phyloP scores from a whole-genome alignment of 1,140 invertebrate species.

The Drosophila watanabei region DNA sequence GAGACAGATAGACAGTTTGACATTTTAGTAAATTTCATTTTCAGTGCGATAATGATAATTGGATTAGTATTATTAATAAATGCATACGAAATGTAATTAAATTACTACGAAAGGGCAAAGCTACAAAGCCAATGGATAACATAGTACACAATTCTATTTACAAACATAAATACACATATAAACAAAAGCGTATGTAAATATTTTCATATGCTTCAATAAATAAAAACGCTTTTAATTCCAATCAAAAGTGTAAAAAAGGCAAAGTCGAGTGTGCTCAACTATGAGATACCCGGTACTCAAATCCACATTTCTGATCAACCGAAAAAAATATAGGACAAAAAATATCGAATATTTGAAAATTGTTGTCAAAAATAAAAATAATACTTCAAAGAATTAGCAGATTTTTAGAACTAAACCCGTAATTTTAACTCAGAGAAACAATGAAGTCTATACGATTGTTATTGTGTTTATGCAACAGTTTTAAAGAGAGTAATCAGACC shows the following conservation, averaged over 20 bases:
- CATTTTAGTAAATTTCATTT: constrained; percentile 26
- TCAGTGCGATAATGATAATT: neutral
- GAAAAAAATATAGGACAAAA: neutral
- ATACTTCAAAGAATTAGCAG: neutral
- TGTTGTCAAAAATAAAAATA: neutral
- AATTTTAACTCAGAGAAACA: neutral
- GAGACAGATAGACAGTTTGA: constrained; percentile 25
- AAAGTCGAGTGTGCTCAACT: too few relatives aligned
- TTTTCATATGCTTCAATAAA: neutral
- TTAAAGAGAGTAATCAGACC: neutral
- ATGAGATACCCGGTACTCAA: neutral
- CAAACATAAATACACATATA: neutral
- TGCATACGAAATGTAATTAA: constrained; percentile 23
- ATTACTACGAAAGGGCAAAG: constrained; percentile 10
- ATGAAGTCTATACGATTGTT: neutral
- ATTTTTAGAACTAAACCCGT: neutral
- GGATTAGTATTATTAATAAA: constrained; percentile 15
- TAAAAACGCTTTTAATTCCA: neutral
- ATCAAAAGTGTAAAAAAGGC: neutral
- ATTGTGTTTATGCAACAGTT: too few relatives aligned
- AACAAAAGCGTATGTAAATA: neutral
- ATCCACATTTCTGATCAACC: neutral
- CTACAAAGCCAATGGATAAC: neutral
- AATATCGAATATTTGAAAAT: neutral
- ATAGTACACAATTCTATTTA: constrained; percentile 16